Evolutionary conservation across 37 sponge, comb jelly and placozoan genomes (phyloP), one percentile per base, ranked within the genome.

Genomic region (Beroe ovata): DNA sequence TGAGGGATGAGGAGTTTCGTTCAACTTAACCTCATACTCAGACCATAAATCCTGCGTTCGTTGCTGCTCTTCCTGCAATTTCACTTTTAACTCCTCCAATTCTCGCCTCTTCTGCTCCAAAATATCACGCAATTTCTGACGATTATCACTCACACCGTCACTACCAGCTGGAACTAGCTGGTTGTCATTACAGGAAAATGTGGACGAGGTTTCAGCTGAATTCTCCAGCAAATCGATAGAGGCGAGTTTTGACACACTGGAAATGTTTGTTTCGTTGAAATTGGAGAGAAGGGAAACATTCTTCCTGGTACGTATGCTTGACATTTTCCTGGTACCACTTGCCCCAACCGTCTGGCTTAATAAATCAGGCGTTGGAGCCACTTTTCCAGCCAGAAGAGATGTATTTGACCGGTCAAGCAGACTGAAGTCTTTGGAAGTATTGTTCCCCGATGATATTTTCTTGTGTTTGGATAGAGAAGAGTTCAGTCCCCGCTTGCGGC

Each of bases 191-290:
- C 8, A 8, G 32, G 30, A 32, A 8, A 30, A 66, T 4, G 30
- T 66, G 18, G 29, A 34, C 11, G 69, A 66, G 14, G 35, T 2
- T 30, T 66, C 69, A 1, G 36, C 69, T 14, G 69, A 66, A 66
- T 66, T 66, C 16, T 66, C 69, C 25, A 66, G 69, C 30, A 66
- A 30, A 30, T 66, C 30, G 18, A 66, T 66, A 37, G 69, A 66
- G 2, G 69, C 32, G 16, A 66, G 25, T 66, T 66, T 66, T 34
- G 69, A 66, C 18, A 66, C 69, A 32, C 30, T 66, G 69, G 35
- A 32, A 32, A 29, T 29, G n/a, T n/a, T n/a, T 16, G 54, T 11
- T 6, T 47, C 11, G 11, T 6, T 16, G 6, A 11, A 6, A 11
- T 47, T 47, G 6, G 54, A 47, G 11, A 47, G 54, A 16, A 16